Evolutionary conservation across 2,797 vertebrate genomes (phyloP).

Genomic region (Melanotaenia boesemani): DNA sequence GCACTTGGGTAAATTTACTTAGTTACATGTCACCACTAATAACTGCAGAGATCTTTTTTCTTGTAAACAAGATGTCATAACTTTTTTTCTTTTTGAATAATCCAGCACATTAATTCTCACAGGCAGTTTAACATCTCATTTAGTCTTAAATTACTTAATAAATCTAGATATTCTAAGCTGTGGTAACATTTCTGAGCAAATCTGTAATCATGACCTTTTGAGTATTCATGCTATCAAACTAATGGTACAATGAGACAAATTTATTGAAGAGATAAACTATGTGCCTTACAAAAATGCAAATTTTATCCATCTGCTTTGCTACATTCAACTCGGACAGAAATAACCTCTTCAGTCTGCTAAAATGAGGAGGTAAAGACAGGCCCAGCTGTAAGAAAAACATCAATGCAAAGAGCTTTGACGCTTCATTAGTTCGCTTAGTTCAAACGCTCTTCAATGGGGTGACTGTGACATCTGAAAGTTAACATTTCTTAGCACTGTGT

Average conservation of each 20-base stretch:
- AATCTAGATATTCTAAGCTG: not conserved
- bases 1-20: not conserved
- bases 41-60: not conserved
- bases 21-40: not conserved
- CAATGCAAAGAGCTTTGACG: not conserved
- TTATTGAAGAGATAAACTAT: not conserved
- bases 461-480: not conserved
- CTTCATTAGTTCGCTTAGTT: not conserved
- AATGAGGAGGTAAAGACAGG: too few species aligned
- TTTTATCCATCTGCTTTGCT: not conserved
- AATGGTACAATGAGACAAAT: not conserved
- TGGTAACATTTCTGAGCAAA: not conserved
- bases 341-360: not conserved
- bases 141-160: not conserved
- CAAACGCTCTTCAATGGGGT: not conserved
- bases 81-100: not conserved
- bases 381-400: not conserved
- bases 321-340: not conserved
- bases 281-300: not conserved
- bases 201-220: not conserved
- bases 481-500: slow-evolving; percentile 15
- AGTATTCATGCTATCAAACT: not conserved
- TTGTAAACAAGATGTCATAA: not conserved
- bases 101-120: not conserved
- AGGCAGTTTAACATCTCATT: not conserved